Evolutionary conservation across 2,888 invertebrate genomes (phyloP), one percentile per base, ranked within the genome.

Genomic region (Watsonalla binaria): DNA sequence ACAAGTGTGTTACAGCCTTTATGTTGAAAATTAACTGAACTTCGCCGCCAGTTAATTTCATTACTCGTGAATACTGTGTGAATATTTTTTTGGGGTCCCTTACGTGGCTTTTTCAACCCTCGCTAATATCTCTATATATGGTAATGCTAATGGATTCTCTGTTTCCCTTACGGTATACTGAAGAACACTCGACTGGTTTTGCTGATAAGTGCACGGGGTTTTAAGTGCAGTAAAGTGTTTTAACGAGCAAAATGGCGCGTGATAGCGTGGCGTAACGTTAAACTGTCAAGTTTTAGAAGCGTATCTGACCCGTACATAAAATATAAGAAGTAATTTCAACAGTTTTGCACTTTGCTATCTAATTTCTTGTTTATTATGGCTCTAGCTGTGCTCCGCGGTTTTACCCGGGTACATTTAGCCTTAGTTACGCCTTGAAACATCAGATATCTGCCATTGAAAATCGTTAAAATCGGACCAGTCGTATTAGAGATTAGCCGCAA

Each of bases 1-100:
- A 37, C 54, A 57, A 48, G 58, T 51, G 54, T 56, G 47, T 55
- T 51, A 54, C 58, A 53, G 5, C 8, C 11, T 42, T 42, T 11
- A 42, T 2, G 42, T 42, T 5, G 42, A 42, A 42, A 42, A 42
- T 5, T 42, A 42, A 42, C 11, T 42, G 11, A 42, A 42, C 42
- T 42, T 11, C 11, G 42, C 42, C 5, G 11, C 8, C 8, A 5
- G 42, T 42, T 42, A 42, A 42, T 42, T 42, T 8, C 11, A 11
- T 42, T 11, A 42, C 42, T 42, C 42, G 42, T 11, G 42, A 42
- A 42, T 42, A 42, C 42, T 42, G 5, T 11, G 42, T 0, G 11
- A 42, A 42, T 24, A 37, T 37, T 11, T 9, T 42, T 42, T 42
- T 42, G 11, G 42, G 42, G 42, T 42, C 42, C 42, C 42, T 42